A percentile compares a stretch with the other conserved stretches of the same genome.
phyloP scores from a whole-genome alignment of 2,888 invertebrate species.

The Pemphredon lugubris region DNA sequence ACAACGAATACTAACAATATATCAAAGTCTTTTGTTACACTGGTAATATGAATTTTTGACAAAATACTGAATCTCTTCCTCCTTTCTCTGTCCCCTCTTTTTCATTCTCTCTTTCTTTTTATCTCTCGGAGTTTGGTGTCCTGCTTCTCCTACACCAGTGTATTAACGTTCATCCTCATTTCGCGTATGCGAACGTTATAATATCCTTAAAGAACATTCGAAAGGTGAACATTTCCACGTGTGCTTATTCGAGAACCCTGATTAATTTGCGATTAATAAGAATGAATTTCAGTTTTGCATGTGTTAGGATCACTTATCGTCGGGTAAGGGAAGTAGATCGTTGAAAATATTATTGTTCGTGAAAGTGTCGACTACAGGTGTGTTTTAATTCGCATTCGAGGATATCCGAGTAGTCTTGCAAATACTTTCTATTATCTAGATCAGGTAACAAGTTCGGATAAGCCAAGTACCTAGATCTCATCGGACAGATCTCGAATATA shows the following conservation, averaged over 20 bases:
- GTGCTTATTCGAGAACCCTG: slow-evolving; percentile 45
- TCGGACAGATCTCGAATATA: too few relatives aligned
- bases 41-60: slow-evolving; percentile 70
- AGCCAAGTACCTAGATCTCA: too few relatives aligned
- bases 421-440: too few relatives aligned
- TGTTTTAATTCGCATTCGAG: not conserved
- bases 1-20: slow-evolving; percentile 67
- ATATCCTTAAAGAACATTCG: slow-evolving; percentile 30
- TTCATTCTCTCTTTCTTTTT: slow-evolving; percentile 2
- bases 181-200: not conserved
- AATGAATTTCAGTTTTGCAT: too few relatives aligned
- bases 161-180: not conserved
- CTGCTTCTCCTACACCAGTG: not conserved
- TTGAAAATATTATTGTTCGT: not conserved
- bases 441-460: too few relatives aligned
- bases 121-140: not conserved
- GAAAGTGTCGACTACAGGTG: not conserved
- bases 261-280: slow-evolving; percentile 44
- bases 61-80: slow-evolving; percentile 71
- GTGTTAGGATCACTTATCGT: slow-evolving; percentile 7
- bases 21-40: slow-evolving; percentile 68
- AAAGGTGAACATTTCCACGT: slow-evolving; percentile 18
- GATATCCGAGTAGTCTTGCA: too few relatives aligned
- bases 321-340: not conserved
- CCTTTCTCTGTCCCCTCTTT: slow-evolving; percentile 7